Conservation (phyloP, 2,113 vertebrate species). For the Gavia stellata region DNA sequence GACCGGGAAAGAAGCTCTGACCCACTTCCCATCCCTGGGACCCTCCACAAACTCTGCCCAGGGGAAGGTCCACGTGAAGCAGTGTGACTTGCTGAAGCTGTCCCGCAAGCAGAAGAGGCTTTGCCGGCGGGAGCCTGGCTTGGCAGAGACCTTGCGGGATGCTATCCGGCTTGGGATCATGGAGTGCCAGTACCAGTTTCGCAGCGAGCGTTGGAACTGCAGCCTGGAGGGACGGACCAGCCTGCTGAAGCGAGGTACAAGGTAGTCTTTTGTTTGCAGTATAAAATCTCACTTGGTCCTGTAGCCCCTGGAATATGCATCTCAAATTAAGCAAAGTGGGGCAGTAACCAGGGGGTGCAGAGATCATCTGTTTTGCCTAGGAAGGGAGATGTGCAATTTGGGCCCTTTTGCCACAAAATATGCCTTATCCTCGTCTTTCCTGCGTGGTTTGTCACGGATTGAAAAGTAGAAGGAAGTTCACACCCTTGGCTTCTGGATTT, state of each 20-base stretch:
- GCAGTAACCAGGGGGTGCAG: rapidly evolving
- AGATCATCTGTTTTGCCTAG: neutral
- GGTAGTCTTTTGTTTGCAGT: neutral
- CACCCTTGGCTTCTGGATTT: neutral
- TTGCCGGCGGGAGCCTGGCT: constrained; percentile 89
- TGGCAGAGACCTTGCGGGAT: constrained; percentile 91
- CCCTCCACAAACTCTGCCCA: constrained; percentile 58
- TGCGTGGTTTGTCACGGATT: rapidly evolving
- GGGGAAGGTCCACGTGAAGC: constrained; percentile 85
- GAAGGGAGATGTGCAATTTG: neutral
- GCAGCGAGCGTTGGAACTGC: constrained; percentile 97
- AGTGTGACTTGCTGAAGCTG: constrained; percentile 92
- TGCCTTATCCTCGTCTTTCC: neutral
- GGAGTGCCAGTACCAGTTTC: constrained; percentile 94
- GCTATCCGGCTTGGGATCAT: constrained; percentile 88
- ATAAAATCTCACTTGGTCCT: neutral
- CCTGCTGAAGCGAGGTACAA: constrained; percentile 91
- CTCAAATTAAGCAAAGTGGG: rapidly evolving
- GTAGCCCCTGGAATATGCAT: neutral
- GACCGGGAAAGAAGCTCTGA: constrained; percentile 90
- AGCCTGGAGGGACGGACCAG: constrained; percentile 90
- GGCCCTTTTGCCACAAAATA: neutral
- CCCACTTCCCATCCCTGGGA: constrained; percentile 79
- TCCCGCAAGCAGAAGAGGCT: constrained; percentile 88
- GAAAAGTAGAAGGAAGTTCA: neutral